A percentile compares a stretch with the other conserved stretches of the same genome.
These are phyloP conservation scores for Brachypalpus laphriformis DNA, from an alignment of 2,888 invertebrate species.

Conservation along the genomic window DNA sequence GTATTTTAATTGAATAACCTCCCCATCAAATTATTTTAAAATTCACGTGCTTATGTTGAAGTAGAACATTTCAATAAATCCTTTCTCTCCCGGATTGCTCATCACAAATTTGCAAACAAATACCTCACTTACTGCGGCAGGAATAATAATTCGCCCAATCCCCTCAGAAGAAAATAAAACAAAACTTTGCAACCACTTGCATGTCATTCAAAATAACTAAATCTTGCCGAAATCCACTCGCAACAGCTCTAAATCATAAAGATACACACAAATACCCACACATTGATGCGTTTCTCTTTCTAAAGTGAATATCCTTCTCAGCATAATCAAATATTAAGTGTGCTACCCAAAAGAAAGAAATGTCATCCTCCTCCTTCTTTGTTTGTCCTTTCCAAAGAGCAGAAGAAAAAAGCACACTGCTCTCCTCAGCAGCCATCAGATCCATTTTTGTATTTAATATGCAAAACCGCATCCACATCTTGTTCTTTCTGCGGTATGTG, in stretches of 20 bases:
- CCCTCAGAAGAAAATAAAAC: background rate
- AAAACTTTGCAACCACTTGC: constrained; percentile 11
- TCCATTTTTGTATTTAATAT: constrained; percentile 70
- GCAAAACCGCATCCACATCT: constrained; percentile 68
- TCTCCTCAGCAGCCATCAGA: constrained; percentile 57
- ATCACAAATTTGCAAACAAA: constrained; percentile 3
- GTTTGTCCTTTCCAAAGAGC: constrained; percentile 24
- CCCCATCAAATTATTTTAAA: background rate
- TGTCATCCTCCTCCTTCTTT: constrained; percentile 28
- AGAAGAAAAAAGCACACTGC: constrained; percentile 31
- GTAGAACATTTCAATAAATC: constrained; percentile 21
- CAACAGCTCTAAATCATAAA: constrained; percentile 70
- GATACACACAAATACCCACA: constrained; percentile 16
- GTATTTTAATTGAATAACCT: background rate
- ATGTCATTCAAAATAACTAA: constrained; percentile 65
- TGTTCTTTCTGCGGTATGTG: constrained; percentile 43
- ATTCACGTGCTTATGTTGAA: background rate
- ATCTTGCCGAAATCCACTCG: constrained; percentile 53
- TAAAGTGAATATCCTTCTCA: background rate
- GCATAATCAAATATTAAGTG: constrained; percentile 52
- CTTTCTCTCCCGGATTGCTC: constrained; percentile 7
- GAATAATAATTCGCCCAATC: constrained; percentile 48
- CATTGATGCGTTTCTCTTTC: background rate
- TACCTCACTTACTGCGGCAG: background rate
- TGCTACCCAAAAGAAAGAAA: constrained; percentile 43